A percentile compares a stretch with the other conserved stretches of the same genome.
These are phyloP conservation scores for Apis dorsata DNA, from an alignment of 1,140 invertebrate genomes.

Conservation along the genomic window DNA sequence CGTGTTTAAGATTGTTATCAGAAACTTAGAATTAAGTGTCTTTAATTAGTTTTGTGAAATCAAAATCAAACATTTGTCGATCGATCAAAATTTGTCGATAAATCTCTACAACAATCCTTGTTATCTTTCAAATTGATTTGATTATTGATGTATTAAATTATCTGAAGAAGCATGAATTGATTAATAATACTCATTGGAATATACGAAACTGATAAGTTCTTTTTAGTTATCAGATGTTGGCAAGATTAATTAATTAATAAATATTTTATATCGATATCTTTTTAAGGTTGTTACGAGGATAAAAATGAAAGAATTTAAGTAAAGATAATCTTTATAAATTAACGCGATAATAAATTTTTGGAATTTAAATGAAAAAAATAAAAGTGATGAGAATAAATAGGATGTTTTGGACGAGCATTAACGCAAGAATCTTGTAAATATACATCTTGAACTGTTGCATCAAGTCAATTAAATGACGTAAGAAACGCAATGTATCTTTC, in stretches of 20 bases:
- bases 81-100: background rate
- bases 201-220: background rate
- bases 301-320: no score
- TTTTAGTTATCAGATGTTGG: background rate
- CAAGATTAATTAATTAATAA: background rate
- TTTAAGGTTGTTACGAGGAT: background rate
- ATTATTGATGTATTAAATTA: background rate
- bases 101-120: no score
- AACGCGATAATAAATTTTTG: background rate
- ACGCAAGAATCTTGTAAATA: background rate
- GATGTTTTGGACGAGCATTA: background rate
- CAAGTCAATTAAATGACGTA: conserved; percentile 41
- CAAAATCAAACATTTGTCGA: background rate
- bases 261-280: background rate
- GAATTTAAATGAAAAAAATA: background rate
- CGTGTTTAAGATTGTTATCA: background rate
- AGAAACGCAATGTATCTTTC: background rate
- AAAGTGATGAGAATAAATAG: background rate
- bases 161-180: background rate
- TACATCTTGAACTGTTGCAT: background rate
- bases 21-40: background rate
- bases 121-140: background rate
- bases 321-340: background rate
- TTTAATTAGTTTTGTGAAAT: background rate
- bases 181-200: background rate